Conservation (phyloP, 1,140 invertebrate species). For the Dendroctonus valens region DNA sequence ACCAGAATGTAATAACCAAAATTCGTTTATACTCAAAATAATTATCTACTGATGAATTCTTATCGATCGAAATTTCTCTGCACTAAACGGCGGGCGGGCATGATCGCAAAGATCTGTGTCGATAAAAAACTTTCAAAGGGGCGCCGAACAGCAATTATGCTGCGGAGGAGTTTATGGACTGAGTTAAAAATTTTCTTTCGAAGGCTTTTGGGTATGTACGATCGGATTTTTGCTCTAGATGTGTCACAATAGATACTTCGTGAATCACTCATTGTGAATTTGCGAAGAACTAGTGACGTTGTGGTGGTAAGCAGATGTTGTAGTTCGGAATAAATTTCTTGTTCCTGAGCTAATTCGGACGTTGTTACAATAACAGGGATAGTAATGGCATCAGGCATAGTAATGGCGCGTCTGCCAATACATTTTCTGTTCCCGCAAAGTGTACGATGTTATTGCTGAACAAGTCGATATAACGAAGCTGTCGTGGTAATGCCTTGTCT, state of each 20-base stretch:
- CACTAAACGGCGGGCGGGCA: conserved; percentile 43
- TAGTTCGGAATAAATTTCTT: background rate
- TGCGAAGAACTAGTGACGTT: background rate
- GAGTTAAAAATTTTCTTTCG: background rate
- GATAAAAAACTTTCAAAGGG: background rate
- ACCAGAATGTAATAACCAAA: no score
- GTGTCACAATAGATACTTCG: background rate
- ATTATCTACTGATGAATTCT: no score
- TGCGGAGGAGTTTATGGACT: background rate
- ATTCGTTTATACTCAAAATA: no score
- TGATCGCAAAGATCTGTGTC: conserved; percentile 35
- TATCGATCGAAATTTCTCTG: conserved; percentile 44
- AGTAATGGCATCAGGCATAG: background rate
- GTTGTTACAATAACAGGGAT: background rate
- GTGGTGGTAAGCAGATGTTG: background rate
- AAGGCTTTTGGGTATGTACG: background rate
- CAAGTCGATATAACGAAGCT: background rate
- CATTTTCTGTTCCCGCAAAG: background rate
- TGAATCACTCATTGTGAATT: no score
- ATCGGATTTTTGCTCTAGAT: background rate
- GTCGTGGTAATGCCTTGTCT: background rate
- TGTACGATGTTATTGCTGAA: background rate
- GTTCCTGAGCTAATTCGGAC: background rate
- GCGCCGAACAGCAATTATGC: background rate
- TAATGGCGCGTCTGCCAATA: background rate